A percentile compares a stretch with the other conserved stretches of the same genome.
These are phyloP conservation scores for Ailuropoda melanoleuca DNA, from an alignment of 2,113 vertebrate species.

Conservation along the genomic window DNA sequence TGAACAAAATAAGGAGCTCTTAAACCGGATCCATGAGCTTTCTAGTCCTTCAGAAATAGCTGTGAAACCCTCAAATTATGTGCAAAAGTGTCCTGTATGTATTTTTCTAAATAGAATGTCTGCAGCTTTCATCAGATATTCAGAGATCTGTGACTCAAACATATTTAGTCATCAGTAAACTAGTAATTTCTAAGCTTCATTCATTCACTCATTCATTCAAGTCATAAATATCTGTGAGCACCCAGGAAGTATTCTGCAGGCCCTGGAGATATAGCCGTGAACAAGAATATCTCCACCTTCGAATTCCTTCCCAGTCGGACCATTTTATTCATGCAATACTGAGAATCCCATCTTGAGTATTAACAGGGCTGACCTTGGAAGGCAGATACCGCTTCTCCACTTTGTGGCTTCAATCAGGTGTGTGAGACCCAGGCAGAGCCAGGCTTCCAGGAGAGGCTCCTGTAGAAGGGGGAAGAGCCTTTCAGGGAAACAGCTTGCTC, in stretches of 20 bases:
- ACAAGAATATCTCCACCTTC: accelerated
- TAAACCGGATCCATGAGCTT: neutral
- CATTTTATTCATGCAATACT: accelerated
- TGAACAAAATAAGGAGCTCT: accelerated
- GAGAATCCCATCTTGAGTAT: accelerated
- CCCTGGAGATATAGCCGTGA: neutral
- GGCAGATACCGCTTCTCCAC: accelerated
- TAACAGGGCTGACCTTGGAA: neutral
- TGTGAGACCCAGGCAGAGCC: no score
- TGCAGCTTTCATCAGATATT: neutral
- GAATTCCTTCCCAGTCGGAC: accelerated
- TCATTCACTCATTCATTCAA: neutral
- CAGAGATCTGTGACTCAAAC: neutral
- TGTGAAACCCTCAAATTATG: accelerated
- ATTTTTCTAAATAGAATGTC: neutral
- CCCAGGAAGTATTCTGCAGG: accelerated
- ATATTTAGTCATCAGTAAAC: neutral
- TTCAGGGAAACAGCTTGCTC: accelerated
- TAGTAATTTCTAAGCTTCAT: neutral
- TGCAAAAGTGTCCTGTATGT: accelerated
- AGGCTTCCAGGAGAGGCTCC: accelerated
- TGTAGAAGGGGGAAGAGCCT: accelerated
- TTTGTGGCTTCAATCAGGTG: neutral
- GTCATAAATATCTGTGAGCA: neutral
- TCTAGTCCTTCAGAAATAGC: neutral